Percentiles rank a stretch among this genome's conserved stretches.
Evolutionary conservation across 2,888 invertebrate genomes (phyloP).

Genomic region (Thalpophila matura): DNA sequence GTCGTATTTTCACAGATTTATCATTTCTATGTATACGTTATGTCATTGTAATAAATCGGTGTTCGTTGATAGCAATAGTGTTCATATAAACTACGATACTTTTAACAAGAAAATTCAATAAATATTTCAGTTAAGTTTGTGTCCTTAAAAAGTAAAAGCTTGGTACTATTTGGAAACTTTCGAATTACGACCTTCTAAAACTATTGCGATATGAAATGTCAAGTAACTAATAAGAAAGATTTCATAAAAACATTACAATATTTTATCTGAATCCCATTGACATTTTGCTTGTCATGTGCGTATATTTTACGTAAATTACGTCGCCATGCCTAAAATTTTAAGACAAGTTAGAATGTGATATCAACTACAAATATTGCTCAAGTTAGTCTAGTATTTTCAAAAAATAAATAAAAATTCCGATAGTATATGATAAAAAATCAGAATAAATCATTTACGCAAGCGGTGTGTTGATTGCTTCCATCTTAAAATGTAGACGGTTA

Average conservation of each 20-base stretch:
- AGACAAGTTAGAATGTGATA: too few relatives aligned
- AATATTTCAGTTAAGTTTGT: background rate
- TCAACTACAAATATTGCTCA: too few relatives aligned
- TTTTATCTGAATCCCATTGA: background rate
- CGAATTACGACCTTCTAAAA: background rate
- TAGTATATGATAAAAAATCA: too few relatives aligned
- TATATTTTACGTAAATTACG: too few relatives aligned
- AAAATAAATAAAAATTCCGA: too few relatives aligned
- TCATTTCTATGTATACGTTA: too few relatives aligned
- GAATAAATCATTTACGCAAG: background rate
- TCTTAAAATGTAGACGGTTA: too few relatives aligned
- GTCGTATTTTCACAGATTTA: background rate
- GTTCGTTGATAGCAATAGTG: background rate
- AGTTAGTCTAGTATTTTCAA: too few relatives aligned
- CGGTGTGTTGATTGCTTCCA: too few relatives aligned
- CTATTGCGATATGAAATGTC: background rate
- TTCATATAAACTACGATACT: background rate
- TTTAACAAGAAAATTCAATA: background rate
- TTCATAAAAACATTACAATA: slow-evolving; percentile 4
- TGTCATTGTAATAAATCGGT: too few relatives aligned
- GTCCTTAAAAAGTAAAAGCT: background rate
- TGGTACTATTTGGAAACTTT: background rate
- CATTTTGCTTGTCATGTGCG: background rate
- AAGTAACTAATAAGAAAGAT: background rate
- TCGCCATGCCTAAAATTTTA: too few relatives aligned